Evolutionary conservation across 2,113 vertebrate genomes (phyloP).

Genomic region (Gobio gobio): DNA sequence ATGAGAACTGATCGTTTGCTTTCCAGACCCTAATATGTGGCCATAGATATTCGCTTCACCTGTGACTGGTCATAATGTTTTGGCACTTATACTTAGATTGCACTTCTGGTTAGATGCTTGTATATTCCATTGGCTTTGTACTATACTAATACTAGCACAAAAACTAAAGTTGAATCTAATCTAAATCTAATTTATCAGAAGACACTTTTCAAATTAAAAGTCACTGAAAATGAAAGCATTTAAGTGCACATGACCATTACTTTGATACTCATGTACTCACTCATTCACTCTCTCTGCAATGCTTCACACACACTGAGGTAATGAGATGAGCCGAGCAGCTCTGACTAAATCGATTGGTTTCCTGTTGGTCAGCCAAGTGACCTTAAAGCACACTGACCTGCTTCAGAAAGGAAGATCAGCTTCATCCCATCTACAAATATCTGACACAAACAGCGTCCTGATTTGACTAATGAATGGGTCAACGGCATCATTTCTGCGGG

Average conservation of each 20-base stretch:
- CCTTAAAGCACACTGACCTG: slow-evolving; percentile 23
- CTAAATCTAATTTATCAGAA: too few species aligned
- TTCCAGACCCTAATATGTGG: too few species aligned
- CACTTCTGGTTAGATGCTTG: too few species aligned
- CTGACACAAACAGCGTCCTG: not conserved
- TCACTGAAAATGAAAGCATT: not conserved
- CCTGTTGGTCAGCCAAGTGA: not conserved
- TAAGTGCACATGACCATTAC: not conserved
- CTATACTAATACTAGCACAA: too few species aligned
- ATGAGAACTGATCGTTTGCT: too few species aligned
- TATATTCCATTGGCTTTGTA: too few species aligned
- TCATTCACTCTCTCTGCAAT: not conserved
- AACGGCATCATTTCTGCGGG: not conserved
- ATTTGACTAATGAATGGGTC: not conserved
- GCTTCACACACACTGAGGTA: not conserved
- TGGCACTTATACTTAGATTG: too few species aligned
- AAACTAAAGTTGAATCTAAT: too few species aligned
- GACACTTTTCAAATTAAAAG: not conserved
- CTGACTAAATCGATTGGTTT: not conserved
- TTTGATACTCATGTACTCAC: not conserved
- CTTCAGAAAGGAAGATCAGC: slow-evolving; percentile 3
- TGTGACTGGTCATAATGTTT: too few species aligned
- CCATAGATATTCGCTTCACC: too few species aligned
- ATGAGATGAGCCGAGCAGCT: not conserved
- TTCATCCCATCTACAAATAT: slow-evolving; percentile 16